A percentile compares a stretch with the other conserved stretches of the same genome.
These are phyloP conservation scores for Oscheius myriophilus DNA, from an alignment of 2,888 invertebrate genomes.

Conservation along the genomic window DNA sequence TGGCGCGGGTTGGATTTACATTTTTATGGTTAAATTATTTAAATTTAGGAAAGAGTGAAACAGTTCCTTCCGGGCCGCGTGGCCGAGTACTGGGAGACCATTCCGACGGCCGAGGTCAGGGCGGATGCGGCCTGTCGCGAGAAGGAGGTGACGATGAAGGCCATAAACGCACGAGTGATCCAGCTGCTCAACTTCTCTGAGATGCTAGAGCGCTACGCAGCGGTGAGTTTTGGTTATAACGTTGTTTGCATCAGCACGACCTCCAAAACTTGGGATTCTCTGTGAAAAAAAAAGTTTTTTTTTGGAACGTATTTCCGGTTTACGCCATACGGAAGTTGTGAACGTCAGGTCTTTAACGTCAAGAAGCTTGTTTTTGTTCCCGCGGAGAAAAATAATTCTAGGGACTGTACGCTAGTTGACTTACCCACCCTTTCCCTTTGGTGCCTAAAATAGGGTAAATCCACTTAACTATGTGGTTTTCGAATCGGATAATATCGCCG, in stretches of 20 bases:
- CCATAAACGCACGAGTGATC: neutral
- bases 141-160: slow-evolving; percentile 6
- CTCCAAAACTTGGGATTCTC: too few species aligned
- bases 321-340: too few species aligned
- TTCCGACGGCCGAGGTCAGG: slow-evolving; percentile 16
- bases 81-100: slow-evolving; percentile 23
- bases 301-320: neutral
- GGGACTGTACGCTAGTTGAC: too few species aligned
- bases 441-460: too few species aligned
- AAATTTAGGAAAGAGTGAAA: slow-evolving; percentile 6
- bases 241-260: too few species aligned
- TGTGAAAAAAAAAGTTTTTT: too few species aligned
- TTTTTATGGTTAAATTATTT: neutral
- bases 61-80: slow-evolving; percentile 13
- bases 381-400: too few species aligned
- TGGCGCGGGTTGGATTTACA: slow-evolving; percentile 22
- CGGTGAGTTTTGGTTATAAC: neutral
- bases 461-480: too few species aligned
- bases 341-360: too few species aligned
- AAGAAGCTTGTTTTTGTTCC: too few species aligned
- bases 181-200: slow-evolving; percentile 5
- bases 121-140: neutral
- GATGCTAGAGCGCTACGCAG: slow-evolving; percentile 19
- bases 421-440: too few species aligned
- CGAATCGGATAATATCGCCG: too few species aligned